phyloP scores from a whole-genome alignment of 2,113 vertebrate species.

The Hylia prasina region DNA sequence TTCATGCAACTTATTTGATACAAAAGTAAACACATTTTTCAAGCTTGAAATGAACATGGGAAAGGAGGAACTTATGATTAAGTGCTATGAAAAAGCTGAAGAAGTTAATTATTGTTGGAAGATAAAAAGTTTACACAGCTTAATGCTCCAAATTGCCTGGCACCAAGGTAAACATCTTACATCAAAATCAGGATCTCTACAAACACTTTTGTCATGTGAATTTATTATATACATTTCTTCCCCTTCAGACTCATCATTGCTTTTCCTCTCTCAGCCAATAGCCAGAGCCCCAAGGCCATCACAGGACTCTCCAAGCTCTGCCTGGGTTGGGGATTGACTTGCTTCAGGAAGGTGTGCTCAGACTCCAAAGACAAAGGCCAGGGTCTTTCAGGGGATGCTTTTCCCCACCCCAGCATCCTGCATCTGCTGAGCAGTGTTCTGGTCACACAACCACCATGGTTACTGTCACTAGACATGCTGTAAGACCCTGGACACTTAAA shows the following conservation, averaged over 20 bases:
- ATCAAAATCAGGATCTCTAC: background rate
- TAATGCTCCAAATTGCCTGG: background rate
- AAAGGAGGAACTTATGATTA: background rate
- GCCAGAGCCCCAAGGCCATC: background rate
- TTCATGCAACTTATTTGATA: background rate
- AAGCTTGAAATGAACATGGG: background rate
- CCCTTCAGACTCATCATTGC: background rate
- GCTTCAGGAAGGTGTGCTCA: background rate
- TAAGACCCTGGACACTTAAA: fast-evolving
- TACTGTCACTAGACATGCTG: background rate
- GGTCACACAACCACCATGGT: background rate
- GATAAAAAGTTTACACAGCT: background rate
- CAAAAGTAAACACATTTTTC: background rate
- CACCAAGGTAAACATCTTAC: background rate
- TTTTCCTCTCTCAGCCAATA: background rate
- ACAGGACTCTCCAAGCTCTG: background rate
- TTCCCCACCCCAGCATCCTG: background rate
- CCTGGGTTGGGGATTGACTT: fast-evolving
- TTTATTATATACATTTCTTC: background rate
- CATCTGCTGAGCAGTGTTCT: background rate
- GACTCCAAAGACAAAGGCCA: background rate
- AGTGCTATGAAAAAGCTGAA: background rate
- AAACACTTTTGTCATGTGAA: background rate
- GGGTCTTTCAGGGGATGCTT: background rate
- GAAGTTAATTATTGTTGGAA: background rate